These are phyloP conservation scores for Turritopsis dohrnii DNA, from an alignment of 30 jellyfish, hydroid and myxozoan species.

Conservation along the genomic window DNA sequence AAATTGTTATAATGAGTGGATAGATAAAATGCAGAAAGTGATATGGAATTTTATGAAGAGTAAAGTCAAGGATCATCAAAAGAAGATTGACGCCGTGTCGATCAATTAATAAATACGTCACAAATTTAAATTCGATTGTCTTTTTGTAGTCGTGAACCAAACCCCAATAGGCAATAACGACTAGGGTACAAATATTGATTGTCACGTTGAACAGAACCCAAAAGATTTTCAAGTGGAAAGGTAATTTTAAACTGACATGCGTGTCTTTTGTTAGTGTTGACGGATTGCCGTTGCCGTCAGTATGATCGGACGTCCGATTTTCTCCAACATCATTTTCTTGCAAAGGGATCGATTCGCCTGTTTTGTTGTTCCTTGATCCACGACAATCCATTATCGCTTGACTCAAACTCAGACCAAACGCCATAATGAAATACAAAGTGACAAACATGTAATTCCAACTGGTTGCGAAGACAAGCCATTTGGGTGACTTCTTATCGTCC, in stretches of 20 bases:
- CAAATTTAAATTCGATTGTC: conserved; percentile 24
- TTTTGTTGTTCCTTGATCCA: background rate
- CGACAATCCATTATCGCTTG: conserved; percentile 2
- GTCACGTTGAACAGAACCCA: conserved; percentile 67
- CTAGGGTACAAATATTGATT: conserved; percentile 34
- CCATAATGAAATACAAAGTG: conserved; percentile 25
- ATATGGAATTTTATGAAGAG: conserved; percentile 38
- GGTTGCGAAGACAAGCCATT: conserved; percentile 48
- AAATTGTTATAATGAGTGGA: conserved; percentile 31
- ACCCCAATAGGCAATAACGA: conserved; percentile 51
- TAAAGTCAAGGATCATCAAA: conserved; percentile 41
- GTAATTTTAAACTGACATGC: background rate
- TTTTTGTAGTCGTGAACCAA: conserved; percentile 25
- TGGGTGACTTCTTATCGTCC: conserved; percentile 6
- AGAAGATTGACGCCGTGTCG: conserved; percentile 57
- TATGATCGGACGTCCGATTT: background rate
- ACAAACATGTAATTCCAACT: conserved; percentile 54
- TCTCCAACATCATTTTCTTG: background rate
- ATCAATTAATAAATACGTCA: conserved; percentile 42
- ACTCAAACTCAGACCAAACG: background rate
- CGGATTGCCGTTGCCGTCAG: background rate
- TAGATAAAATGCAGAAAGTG: conserved; percentile 52
- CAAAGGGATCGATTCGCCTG: background rate
- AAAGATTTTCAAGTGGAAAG: background rate
- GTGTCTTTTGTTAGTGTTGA: background rate